These are phyloP conservation scores for Drosophila borealis DNA, from an alignment of 2,888 invertebrate species.

Conservation along the genomic window DNA sequence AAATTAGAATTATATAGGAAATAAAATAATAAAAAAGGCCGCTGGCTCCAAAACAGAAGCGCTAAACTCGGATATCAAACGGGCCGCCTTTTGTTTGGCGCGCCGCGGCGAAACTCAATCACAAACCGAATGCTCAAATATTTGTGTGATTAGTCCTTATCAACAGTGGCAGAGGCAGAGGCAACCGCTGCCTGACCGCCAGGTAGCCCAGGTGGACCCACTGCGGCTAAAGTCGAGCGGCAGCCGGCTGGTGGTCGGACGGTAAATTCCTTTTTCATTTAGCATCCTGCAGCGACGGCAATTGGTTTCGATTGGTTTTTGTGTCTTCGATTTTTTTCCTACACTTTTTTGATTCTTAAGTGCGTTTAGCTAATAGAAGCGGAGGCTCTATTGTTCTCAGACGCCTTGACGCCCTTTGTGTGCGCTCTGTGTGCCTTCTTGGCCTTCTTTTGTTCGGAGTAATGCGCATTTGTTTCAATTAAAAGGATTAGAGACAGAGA, in stretches of 20 bases:
- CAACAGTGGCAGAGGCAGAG: conserved; percentile 61
- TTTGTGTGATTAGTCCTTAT: conserved; percentile 83
- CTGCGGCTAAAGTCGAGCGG: conserved; percentile 76
- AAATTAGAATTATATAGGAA: conserved; percentile 62
- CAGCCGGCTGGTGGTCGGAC: conserved; percentile 53
- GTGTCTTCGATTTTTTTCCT: conserved; percentile 10
- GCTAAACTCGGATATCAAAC: conserved; percentile 78
- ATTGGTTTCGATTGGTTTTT: conserved; percentile 72
- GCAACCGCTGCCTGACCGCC: conserved; percentile 32
- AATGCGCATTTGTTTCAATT: conserved; percentile 77
- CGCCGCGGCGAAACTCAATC: conserved; percentile 65
- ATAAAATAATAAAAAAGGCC: conserved; percentile 17
- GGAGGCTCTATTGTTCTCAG: conserved; percentile 68
- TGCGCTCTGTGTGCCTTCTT: conserved; percentile 25
- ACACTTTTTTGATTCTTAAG: conserved; percentile 17
- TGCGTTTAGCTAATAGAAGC: conserved; percentile 63
- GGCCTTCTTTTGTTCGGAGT: conserved; percentile 47
- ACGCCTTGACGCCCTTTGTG: conserved; percentile 81
- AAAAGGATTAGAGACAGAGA: conserved; percentile 63
- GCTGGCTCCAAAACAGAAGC: conserved; percentile 76
- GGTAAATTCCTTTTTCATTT: conserved; percentile 67
- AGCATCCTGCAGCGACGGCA: conserved; percentile 76
- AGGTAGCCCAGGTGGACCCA: conserved; percentile 59
- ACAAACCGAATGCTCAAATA: conserved; percentile 81
- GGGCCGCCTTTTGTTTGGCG: conserved; percentile 54